Percentiles rank a stretch among this genome's conserved stretches.
Evolutionary conservation across 2,888 invertebrate genomes (phyloP).

Genomic region (Dioctria linearis): DNA sequence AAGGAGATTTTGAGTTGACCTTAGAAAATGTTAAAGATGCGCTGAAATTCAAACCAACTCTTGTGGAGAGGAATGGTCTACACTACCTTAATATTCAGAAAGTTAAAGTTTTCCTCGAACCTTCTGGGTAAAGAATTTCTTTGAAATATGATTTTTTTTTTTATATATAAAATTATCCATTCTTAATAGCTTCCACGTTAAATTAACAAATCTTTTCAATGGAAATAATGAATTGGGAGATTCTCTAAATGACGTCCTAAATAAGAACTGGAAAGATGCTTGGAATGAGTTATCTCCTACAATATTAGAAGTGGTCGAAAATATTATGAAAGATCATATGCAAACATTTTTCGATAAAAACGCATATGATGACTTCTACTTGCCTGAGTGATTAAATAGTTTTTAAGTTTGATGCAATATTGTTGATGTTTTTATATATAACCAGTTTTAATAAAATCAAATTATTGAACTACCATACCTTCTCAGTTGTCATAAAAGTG

Average conservation of each 20-base stretch:
- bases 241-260: conserved; percentile 69
- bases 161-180: not conserved
- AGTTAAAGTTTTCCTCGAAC: conserved; percentile 55
- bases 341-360: conserved; percentile 60
- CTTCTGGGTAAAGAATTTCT: conserved; percentile 44
- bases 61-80: conserved; percentile 57
- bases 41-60: conserved; percentile 54
- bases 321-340: conserved; percentile 58
- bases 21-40: conserved; percentile 56
- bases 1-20: conserved; percentile 58
- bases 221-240: conserved; percentile 70
- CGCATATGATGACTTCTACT: conserved; percentile 25
- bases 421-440: no score
- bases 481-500: no score
- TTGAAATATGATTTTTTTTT: not conserved
- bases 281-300: conserved; percentile 59
- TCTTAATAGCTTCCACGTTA: conserved; percentile 60
- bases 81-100: conserved; percentile 56
- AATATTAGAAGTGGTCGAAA: conserved; percentile 8
- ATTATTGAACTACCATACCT: no score
- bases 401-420: not conserved
- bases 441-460: no score
- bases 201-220: conserved; percentile 70
- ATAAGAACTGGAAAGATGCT: conserved; percentile 72
- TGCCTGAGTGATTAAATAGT: not conserved